Evolutionary conservation across 2,113 vertebrate species (phyloP).

Genomic region (Acinonyx jubatus): DNA sequence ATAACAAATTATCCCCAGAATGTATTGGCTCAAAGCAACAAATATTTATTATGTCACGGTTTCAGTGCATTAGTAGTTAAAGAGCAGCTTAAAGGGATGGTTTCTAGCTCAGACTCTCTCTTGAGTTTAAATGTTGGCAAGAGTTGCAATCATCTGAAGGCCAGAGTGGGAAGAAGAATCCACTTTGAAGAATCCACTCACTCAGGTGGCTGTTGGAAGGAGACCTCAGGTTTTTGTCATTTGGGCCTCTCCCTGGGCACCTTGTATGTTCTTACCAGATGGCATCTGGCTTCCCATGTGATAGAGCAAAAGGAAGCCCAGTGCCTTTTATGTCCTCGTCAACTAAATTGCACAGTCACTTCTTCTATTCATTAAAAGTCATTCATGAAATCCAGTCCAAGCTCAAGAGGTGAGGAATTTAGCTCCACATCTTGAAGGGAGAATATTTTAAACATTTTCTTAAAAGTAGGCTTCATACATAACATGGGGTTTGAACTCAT

Average conservation of each 20-base stretch:
- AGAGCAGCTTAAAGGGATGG: neutral
- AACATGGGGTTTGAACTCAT: neutral
- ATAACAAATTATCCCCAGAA: neutral
- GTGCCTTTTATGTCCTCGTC: neutral
- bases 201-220: neutral
- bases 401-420: neutral
- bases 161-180: neutral
- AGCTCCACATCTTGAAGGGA: neutral
- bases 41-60: neutral
- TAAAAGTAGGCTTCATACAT: neutral
- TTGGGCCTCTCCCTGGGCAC: neutral
- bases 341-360: neutral
- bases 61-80: neutral
- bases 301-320: neutral
- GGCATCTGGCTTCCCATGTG: neutral
- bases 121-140: neutral
- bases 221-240: neutral
- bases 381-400: neutral
- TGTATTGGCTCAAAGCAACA: neutral
- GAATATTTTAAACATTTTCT: neutral
- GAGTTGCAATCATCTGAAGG: neutral
- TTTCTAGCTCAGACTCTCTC: neutral
- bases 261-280: neutral
- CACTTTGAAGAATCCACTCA: neutral
- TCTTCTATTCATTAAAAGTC: neutral